Evolutionary conservation across 2,113 vertebrate genomes (phyloP).

Genomic region (Oryzias celebensis): DNA sequence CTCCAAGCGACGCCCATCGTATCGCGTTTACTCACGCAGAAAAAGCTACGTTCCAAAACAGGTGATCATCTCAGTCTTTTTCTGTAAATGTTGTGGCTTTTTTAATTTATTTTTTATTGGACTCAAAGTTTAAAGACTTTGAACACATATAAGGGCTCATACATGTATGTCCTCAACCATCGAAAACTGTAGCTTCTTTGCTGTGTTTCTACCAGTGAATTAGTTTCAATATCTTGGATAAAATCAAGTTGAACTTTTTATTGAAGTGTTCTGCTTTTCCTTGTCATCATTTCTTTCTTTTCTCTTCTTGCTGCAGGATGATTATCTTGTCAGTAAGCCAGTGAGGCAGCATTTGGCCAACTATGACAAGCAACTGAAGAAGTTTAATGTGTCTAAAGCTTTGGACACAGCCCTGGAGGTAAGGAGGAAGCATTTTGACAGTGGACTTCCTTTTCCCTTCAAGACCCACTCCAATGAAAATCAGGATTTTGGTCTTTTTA

Average conservation of each 20-base stretch:
- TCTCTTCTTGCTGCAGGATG: slow-evolving; percentile 78
- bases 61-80: slow-evolving; percentile 57
- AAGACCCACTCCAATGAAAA: too few relatives aligned
- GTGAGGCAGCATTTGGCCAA: slow-evolving; percentile 83
- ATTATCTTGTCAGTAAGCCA: slow-evolving; percentile 88
- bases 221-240: too few relatives aligned
- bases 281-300: not conserved
- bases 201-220: too few relatives aligned
- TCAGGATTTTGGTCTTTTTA: too few relatives aligned
- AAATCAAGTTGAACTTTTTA: not conserved
- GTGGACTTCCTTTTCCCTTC: too few relatives aligned
- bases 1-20: slow-evolving; percentile 78
- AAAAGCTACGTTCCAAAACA: slow-evolving; percentile 88
- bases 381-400: slow-evolving; percentile 90
- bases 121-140: too few relatives aligned
- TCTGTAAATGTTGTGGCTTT: too few relatives aligned
- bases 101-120: too few relatives aligned
- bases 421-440: not conserved
- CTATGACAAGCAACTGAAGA: slow-evolving; percentile 88
- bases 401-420: slow-evolving; percentile 91
- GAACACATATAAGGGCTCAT: too few relatives aligned
- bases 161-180: too few relatives aligned
- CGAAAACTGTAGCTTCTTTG: too few relatives aligned
- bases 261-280: not conserved
- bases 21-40: slow-evolving; percentile 89